Conservation (phyloP, 2,797 vertebrate species). For the Antennarius maculatus region DNA sequence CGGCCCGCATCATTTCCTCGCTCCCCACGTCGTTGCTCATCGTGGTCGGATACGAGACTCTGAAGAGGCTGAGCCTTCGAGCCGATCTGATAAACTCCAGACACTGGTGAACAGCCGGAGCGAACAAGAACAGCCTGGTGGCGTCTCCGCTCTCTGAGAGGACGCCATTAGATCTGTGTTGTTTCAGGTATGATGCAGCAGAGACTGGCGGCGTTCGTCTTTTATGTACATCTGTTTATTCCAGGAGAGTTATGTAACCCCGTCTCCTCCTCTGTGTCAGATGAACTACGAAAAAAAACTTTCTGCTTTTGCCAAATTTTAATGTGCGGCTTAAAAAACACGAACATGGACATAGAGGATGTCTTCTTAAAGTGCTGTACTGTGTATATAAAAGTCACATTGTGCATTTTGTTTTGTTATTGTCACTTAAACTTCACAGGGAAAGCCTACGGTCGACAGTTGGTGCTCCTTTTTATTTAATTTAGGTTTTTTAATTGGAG, state of each 20-base stretch:
- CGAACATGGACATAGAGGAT: neutral
- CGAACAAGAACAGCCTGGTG: neutral
- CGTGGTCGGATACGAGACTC: slow-evolving; percentile 94
- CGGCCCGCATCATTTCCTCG: slow-evolving; percentile 92
- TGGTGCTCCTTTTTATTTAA: neutral
- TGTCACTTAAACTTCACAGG: neutral
- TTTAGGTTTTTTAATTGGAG: neutral
- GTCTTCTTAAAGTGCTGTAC: neutral
- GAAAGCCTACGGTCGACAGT: neutral
- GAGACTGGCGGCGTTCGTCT: slow-evolving; percentile 18
- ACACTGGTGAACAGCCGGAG: slow-evolving; percentile 85
- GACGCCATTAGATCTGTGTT: no score
- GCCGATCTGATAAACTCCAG: slow-evolving; percentile 91
- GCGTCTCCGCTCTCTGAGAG: neutral
- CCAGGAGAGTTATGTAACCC: neutral
- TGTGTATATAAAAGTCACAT: slow-evolving; percentile 2
- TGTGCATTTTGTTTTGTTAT: slow-evolving; percentile 3
- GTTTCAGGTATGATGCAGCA: no score
- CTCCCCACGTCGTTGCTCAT: slow-evolving; percentile 93
- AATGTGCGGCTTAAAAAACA: neutral
- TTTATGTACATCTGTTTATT: neutral
- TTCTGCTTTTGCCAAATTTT: slow-evolving; percentile 10
- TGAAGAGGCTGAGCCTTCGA: slow-evolving; percentile 95
- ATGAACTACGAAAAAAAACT: neutral
- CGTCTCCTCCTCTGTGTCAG: neutral